Conservation (phyloP, 2,888 invertebrate genomes). For the Papilio gigon region DNA sequence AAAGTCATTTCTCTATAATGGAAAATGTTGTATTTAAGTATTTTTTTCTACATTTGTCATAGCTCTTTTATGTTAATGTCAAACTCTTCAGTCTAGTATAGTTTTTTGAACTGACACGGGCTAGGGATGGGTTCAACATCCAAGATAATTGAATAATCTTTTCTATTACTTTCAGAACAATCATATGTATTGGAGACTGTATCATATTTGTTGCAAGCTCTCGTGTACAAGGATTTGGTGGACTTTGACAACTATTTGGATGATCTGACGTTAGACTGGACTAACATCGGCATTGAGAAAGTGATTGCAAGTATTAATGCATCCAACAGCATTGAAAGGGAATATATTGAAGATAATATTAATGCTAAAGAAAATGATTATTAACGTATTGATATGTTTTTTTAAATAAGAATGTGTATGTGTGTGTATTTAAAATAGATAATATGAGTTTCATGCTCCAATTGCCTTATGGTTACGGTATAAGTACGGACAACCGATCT, state of each 20-base stretch:
- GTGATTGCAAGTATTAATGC: constrained; percentile 67
- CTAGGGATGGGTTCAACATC: no score
- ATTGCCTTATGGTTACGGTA: no score
- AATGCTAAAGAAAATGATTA: constrained; percentile 14
- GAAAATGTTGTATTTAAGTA: no score
- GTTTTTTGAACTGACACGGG: no score
- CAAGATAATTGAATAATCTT: no score
- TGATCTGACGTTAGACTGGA: constrained; percentile 94
- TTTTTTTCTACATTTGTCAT: no score
- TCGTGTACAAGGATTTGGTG: constrained; percentile 89
- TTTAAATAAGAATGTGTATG: constrained; percentile 13
- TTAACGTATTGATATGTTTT: background rate
- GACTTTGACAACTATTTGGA: constrained; percentile 99
- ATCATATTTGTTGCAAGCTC: constrained; percentile 87
- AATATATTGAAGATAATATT: background rate
- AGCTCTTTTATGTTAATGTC: no score
- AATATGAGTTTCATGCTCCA: no score
- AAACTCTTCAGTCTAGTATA: no score
- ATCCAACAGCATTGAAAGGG: constrained; percentile 50
- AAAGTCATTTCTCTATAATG: no score
- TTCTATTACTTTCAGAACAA: constrained; percentile 58
- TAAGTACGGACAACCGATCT: no score
- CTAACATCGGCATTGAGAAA: constrained; percentile 84
- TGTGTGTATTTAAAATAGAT: no score
- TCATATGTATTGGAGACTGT: constrained; percentile 84